These are phyloP conservation scores for Larimichthys polyactis DNA, from an alignment of 2,113 vertebrate genomes.

Conservation along the genomic window DNA sequence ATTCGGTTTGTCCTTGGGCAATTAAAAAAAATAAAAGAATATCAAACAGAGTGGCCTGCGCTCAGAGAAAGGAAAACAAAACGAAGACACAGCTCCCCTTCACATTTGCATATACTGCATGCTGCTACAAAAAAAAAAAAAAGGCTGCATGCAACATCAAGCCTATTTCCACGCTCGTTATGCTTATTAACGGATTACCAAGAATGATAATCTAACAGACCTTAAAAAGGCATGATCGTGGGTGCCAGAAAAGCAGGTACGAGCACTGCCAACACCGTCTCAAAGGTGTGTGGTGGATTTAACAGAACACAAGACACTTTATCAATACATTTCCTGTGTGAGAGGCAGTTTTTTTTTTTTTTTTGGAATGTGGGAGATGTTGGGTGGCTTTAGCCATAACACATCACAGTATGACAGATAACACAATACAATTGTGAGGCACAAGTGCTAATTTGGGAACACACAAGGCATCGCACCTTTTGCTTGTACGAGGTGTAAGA, in stretches of 20 bases:
- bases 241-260: conserved; percentile 16
- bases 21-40: background rate
- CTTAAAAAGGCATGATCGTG: conserved; percentile 28
- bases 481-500: background rate
- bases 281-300: conserved; percentile 40
- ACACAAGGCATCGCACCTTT: background rate
- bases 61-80: conserved; percentile 7
- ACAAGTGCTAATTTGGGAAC: conserved; percentile 8
- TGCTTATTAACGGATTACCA: conserved; percentile 55
- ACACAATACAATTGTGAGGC: background rate
- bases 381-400: background rate
- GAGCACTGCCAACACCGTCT: conserved; percentile 35
- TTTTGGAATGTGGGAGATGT: conserved; percentile 15
- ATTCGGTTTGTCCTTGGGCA: conserved; percentile 1
- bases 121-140: conserved; percentile 29
- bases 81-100: background rate
- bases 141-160: conserved; percentile 33
- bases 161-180: conserved; percentile 52
- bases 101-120: background rate
- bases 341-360: conserved; percentile 23
- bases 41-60: background rate
- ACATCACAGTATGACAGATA: background rate
- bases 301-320: conserved; percentile 36
- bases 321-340: conserved; percentile 32
- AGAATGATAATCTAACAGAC: conserved; percentile 48